Evolutionary conservation across 2,113 vertebrate genomes (phyloP), one percentile per base, ranked within the genome.

Genomic region (Hippopotamus amphibius): DNA sequence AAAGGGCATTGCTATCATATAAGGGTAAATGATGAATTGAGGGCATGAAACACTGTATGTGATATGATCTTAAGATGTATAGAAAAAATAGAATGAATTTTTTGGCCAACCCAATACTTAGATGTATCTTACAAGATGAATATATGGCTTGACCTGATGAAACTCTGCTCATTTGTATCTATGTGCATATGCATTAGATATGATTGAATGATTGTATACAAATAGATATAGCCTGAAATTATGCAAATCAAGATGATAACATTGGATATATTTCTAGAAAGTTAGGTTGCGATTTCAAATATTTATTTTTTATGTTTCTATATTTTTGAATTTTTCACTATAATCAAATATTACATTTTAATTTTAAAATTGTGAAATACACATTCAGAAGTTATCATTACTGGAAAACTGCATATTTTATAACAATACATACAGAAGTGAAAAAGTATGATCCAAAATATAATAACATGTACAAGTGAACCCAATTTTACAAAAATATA

Each of bases 291-390:
- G 77, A 59, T 46, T 88, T 59, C 55, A 88, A 88, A 61, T 81
- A 81, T 71, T 79, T 80, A 68, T 30, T 66, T 93, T 86, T n/a
- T n/a, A 22, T 43, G 33, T 87, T 94, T 81, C 41, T 59, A 7
- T 88, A 92, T 81, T 81, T 63, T 22, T 81, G 4, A 66, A 48
- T 16, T 57, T 65, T 72, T 72, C 46, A 61, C 28, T 91, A 46
- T 57, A 61, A 72, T 80, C 50, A 77, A 41, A 37, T 84, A 43
- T 77, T 57, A 37, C 28, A 74, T 77, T 90, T 90, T 76, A 77
- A 84, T 90, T 95, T 90, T 30, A 61, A 74, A 79, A 65, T 88
- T 65, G 66, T 68, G 46, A 74, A 90, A 41, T 86, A 89, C 5
- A 0, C 65, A 76, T 71, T 66, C 76, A 72, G 24, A 63, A 74